These are phyloP conservation scores for Fistularia commersonii DNA, from an alignment of 2,797 vertebrate genomes.

Conservation along the genomic window DNA sequence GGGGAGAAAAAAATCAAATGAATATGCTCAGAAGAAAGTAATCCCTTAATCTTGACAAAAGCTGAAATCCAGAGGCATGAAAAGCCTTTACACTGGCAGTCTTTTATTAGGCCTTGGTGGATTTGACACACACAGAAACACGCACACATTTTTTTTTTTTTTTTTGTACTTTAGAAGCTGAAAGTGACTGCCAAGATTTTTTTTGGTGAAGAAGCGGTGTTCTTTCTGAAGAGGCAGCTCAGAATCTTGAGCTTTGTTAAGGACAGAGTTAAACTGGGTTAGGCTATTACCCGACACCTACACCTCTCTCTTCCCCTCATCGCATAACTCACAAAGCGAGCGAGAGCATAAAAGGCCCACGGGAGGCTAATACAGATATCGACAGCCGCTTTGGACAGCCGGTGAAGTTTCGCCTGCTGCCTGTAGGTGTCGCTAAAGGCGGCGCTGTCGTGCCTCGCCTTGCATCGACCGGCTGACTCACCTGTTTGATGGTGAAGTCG, in stretches of 20 bases:
- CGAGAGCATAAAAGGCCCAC: neutral
- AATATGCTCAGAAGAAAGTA: slow-evolving; percentile 66
- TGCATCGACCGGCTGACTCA: too few species aligned
- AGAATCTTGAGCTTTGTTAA: slow-evolving; percentile 33
- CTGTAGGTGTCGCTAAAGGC: slow-evolving; percentile 66
- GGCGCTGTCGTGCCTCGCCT: too few species aligned
- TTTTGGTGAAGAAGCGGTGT: slow-evolving; percentile 34
- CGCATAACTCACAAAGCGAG: slow-evolving; percentile 1
- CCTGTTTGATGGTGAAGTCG: slow-evolving; percentile 98
- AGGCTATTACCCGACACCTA: slow-evolving; percentile 37
- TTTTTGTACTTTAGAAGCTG: slow-evolving; percentile 44
- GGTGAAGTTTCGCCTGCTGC: slow-evolving; percentile 27
- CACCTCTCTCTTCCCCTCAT: slow-evolving; percentile 22
- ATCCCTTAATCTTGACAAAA: slow-evolving; percentile 74
- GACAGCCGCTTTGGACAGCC: neutral
- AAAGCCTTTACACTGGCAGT: slow-evolving; percentile 56
- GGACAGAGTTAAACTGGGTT: slow-evolving; percentile 53
- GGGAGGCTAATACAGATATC: neutral
- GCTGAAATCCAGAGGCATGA: slow-evolving; percentile 66
- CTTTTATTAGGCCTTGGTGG: slow-evolving; percentile 62
- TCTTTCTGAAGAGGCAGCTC: slow-evolving; percentile 40
- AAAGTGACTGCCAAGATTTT: slow-evolving; percentile 47
- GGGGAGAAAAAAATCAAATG: slow-evolving; percentile 47
- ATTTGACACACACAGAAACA: slow-evolving; percentile 48
- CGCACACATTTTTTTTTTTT: slow-evolving; percentile 27